Conservation (phyloP, 2,797 vertebrate species). For the Rhabdophis nuchalis region DNA sequence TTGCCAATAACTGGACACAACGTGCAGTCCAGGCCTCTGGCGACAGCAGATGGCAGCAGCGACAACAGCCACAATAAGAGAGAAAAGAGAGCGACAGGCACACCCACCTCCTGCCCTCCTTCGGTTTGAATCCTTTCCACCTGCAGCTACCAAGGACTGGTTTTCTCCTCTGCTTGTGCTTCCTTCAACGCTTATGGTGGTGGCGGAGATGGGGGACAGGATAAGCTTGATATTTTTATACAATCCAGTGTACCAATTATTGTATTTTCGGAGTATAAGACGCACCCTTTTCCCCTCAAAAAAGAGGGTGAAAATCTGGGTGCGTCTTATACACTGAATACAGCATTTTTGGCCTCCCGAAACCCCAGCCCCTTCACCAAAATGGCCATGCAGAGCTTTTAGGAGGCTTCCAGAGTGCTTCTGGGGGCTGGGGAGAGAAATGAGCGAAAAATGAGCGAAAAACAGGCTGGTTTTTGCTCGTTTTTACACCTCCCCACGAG, state of each 20-base stretch:
- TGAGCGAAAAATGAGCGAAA: no score
- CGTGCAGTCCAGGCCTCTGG: background rate
- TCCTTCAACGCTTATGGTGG: background rate
- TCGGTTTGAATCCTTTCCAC: background rate
- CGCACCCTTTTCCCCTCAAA: no score
- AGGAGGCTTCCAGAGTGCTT: no score
- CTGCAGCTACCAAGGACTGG: background rate
- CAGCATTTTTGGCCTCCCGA: no score
- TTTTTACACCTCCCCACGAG: no score
- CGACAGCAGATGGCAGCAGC: background rate
- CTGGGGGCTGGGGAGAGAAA: no score
- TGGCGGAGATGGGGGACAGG: background rate
- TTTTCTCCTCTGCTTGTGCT: background rate
- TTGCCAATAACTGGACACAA: background rate
- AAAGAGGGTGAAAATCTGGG: no score
- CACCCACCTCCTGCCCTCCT: background rate
- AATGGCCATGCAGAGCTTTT: no score
- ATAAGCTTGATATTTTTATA: background rate
- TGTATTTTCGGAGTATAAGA: no score
- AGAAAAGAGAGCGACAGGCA: background rate
- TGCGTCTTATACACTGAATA: no score
- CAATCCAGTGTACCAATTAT: background rate
- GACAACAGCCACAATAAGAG: background rate
- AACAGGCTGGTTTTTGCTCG: no score
- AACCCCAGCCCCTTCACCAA: no score